These are phyloP conservation scores for Oscheius sp. DNA, from an alignment of 2,888 invertebrate genomes.

Conservation along the genomic window DNA sequence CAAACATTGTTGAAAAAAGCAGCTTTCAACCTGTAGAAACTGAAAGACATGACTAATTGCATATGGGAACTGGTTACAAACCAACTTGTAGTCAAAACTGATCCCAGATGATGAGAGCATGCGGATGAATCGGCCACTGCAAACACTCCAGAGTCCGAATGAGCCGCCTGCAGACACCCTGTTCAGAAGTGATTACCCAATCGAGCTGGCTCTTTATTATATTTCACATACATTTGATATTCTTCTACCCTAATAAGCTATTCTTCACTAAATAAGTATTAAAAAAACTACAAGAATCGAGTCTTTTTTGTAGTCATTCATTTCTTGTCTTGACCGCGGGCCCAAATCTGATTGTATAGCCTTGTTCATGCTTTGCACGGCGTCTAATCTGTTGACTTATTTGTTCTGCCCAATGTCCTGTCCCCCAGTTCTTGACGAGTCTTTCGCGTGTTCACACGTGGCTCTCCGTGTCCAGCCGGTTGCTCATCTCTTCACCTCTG, in stretches of 20 bases:
- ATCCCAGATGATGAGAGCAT: constrained; percentile 18
- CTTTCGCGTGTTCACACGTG: constrained; percentile 35
- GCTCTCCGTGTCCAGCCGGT: constrained; percentile 32
- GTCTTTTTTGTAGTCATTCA: not conserved
- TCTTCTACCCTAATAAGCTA: not conserved
- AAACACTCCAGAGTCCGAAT: constrained; percentile 33
- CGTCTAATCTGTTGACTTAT: constrained; percentile 33
- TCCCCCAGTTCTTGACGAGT: constrained; percentile 21
- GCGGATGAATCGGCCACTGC: constrained; percentile 37
- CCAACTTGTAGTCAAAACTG: constrained; percentile 12
- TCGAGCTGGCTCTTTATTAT: not conserved
- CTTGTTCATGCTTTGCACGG: constrained; percentile 31
- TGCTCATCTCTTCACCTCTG: constrained; percentile 22
- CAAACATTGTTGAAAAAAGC: too few species aligned
- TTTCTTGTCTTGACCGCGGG: constrained; percentile 1
- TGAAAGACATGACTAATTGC: too few species aligned
- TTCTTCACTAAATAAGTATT: constrained; percentile 6
- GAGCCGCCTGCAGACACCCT: constrained; percentile 38
- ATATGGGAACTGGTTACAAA: not conserved
- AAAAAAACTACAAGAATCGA: not conserved
- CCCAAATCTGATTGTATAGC: constrained; percentile 12
- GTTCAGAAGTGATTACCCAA: constrained; percentile 28
- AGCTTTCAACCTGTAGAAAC: too few species aligned
- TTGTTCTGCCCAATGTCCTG: constrained; percentile 32
- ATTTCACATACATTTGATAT: not conserved